Percentiles rank a stretch among this genome's conserved stretches.
Evolutionary conservation across 2,113 vertebrate species (phyloP).

Genomic region (Canis aureus): DNA sequence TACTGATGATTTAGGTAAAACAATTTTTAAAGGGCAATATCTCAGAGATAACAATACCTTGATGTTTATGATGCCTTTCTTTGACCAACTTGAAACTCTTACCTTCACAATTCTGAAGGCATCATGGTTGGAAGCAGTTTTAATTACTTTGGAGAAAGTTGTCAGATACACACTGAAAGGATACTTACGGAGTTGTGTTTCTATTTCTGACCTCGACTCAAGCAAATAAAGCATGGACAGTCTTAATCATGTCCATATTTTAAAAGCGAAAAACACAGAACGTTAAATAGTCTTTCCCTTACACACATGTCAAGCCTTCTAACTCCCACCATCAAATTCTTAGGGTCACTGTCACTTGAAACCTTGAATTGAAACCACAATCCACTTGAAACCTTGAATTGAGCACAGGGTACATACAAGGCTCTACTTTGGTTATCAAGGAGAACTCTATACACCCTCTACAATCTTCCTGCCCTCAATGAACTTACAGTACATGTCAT

Average conservation of each 20-base stretch:
- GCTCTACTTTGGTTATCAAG: neutral
- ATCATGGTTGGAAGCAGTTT: neutral
- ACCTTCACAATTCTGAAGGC: constrained; percentile 43
- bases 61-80: neutral
- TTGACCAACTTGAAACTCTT: constrained; percentile 17
- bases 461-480: neutral
- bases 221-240: constrained; percentile 35
- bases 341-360: neutral
- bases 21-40: neutral
- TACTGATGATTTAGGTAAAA: neutral
- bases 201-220: constrained; percentile 50
- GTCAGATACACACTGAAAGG: constrained; percentile 29
- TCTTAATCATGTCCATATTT: constrained; percentile 50
- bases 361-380: neutral
- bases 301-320: neutral
- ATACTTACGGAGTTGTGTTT: constrained; percentile 37
- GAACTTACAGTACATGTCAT: neutral
- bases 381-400: neutral
- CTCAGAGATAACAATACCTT: neutral
- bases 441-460: neutral
- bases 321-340: constrained; percentile 17
- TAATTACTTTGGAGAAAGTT: constrained; percentile 54
- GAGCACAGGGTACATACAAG: neutral
- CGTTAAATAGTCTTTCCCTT: constrained; percentile 19
- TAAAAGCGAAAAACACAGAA: neutral